These are phyloP conservation scores for Leptopilina drosophilae DNA, from an alignment of 2,888 invertebrate genomes.

Conservation along the genomic window DNA sequence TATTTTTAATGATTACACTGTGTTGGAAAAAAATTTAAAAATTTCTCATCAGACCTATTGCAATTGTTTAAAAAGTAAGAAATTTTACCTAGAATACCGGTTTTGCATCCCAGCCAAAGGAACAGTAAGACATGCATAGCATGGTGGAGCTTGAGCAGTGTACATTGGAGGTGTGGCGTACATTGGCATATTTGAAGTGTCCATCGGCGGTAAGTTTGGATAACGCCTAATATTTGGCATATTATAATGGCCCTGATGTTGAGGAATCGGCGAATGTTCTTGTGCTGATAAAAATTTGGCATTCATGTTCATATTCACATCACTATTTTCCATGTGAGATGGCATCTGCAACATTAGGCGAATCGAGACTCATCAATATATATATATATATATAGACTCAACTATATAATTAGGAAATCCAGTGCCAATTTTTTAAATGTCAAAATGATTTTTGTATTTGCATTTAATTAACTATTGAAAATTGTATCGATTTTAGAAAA, in stretches of 20 bases:
- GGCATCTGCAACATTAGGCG: slow-evolving; percentile 60
- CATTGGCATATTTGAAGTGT: slow-evolving; percentile 72
- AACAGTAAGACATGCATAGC: slow-evolving; percentile 73
- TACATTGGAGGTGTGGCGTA: slow-evolving; percentile 72
- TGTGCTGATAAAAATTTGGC: slow-evolving; percentile 65
- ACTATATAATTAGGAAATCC: too few species aligned
- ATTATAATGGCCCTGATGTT: slow-evolving; percentile 69
- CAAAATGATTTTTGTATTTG: too few species aligned
- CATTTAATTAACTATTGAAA: too few species aligned
- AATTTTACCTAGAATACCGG: slow-evolving; percentile 71
- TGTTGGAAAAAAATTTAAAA: too few species aligned
- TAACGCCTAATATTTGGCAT: slow-evolving; percentile 70
- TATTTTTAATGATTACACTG: background rate
- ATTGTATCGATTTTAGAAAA: too few species aligned
- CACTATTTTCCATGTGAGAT: slow-evolving; percentile 38
- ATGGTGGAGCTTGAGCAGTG: slow-evolving; percentile 70
- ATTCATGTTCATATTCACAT: slow-evolving; percentile 62
- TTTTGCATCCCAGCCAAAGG: slow-evolving; percentile 72
- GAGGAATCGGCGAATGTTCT: slow-evolving; percentile 68
- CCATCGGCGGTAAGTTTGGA: slow-evolving; percentile 69
- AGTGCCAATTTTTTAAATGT: too few species aligned
- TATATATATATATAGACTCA: too few species aligned
- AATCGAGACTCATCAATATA: too few species aligned
- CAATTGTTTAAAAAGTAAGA: background rate
- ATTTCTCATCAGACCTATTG: too few species aligned